phyloP scores from a whole-genome alignment of 2,113 vertebrate genomes.

The Puntigrus tetrazona region DNA sequence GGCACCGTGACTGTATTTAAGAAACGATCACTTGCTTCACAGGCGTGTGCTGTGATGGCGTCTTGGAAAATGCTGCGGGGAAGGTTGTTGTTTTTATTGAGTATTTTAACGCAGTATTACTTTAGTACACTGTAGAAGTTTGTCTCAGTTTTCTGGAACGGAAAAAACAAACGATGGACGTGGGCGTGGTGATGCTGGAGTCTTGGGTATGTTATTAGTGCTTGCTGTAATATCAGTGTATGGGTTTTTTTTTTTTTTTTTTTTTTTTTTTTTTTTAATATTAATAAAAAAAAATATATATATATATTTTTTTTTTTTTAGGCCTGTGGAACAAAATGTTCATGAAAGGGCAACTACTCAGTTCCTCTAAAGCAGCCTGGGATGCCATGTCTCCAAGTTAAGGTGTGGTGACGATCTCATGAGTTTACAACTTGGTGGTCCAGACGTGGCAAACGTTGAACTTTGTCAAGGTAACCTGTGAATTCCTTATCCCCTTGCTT shows the following conservation, averaged over 20 bases:
- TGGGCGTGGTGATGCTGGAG: background rate
- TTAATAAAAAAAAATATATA: too few relatives aligned
- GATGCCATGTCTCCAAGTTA: slow-evolving; percentile 38
- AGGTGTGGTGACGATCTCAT: slow-evolving; percentile 54
- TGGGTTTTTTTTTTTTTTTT: too few relatives aligned
- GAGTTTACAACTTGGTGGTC: slow-evolving; percentile 54
- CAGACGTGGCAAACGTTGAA: slow-evolving; percentile 42
- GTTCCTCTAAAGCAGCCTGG: slow-evolving; percentile 48
- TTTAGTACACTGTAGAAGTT: background rate
- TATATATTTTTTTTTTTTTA: too few relatives aligned
- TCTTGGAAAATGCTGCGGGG: background rate
- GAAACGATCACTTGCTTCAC: background rate
- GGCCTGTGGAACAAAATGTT: too few relatives aligned
- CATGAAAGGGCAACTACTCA: background rate
- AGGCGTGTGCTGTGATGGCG: background rate
- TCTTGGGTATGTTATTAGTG: background rate
- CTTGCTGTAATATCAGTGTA: background rate
- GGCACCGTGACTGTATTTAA: background rate
- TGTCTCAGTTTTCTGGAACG: background rate
- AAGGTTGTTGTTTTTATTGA: background rate
- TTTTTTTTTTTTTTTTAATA: too few relatives aligned
- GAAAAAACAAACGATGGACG: background rate
- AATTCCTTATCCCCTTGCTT: background rate
- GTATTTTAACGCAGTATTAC: background rate
- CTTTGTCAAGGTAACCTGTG: slow-evolving; percentile 52